Conservation (phyloP, 2,797 vertebrate species). For the Staurois parvus region DNA sequence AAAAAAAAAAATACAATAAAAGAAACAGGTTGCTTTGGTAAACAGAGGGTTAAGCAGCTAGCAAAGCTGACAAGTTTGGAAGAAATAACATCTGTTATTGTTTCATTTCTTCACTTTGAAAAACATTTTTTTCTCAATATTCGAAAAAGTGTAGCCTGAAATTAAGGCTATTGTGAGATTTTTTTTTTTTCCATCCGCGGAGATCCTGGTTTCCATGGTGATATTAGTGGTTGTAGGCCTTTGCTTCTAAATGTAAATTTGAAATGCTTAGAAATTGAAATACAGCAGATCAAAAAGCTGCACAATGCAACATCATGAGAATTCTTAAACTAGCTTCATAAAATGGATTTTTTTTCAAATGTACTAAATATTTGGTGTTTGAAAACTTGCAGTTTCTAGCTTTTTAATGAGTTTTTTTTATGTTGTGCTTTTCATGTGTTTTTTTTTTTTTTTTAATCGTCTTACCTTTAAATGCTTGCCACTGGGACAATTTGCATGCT, state of each 20-base stretch:
- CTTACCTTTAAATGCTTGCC: not conserved
- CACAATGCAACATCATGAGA: constrained; percentile 52
- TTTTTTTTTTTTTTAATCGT: not conserved
- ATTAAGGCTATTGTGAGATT: constrained; percentile 59
- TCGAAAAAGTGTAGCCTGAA: constrained; percentile 51
- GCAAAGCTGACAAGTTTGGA: constrained; percentile 22
- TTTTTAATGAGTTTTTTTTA: constrained; percentile 14
- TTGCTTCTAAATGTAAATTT: constrained; percentile 63
- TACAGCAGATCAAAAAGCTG: constrained; percentile 58
- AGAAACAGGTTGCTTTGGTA: not conserved
- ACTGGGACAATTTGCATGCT: constrained; percentile 7
- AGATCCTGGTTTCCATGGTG: constrained; percentile 61
- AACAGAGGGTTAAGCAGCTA: constrained; percentile 4
- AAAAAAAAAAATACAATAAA: not conserved
- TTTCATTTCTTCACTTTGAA: constrained; percentile 45
- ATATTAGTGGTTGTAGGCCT: constrained; percentile 63
- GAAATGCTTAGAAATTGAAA: constrained; percentile 59
- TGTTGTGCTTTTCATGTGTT: not conserved
- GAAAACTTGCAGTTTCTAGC: constrained; percentile 11
- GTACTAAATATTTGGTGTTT: constrained; percentile 1
- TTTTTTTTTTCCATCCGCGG: constrained; percentile 23
- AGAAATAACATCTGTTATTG: constrained; percentile 56
- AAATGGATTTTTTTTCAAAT: constrained; percentile 21
- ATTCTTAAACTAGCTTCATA: constrained; percentile 29
- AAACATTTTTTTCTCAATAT: constrained; percentile 17